Base-by-base conservation (phyloP, 2,113 vertebrate genomes). In the Anser brachyrhynchus region DNA sequence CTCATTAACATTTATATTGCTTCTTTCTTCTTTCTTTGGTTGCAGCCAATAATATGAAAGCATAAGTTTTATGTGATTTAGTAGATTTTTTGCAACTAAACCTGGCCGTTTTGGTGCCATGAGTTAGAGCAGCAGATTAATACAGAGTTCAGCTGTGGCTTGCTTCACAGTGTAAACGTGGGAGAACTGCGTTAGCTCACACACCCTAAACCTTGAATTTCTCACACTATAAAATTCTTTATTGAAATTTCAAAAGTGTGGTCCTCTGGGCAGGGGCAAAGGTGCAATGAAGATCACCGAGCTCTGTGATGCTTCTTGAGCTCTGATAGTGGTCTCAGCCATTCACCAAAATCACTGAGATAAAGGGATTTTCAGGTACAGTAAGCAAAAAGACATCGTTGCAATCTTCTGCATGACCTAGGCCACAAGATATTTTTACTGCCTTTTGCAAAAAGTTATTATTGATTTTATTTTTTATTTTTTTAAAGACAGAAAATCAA, bases 1-100 rank as follows among this genome's bases (percentile, higher is more conserved):
- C 97, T 98, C 95, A 97, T 98, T 98, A 98, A 97, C 97, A 98
- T 98, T 98, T 98, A 98, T 98, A 98, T 98, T 98, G 96, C 97
- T 98, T 98, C 94, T 94, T 96, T 90, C 70, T 64, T 96, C 90
- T 66, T 97, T 90, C 87, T 97, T 97, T 96, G 66, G 49, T 92
- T 73, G 19, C 84, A 90, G 59, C 81, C 57, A 90, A 22, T 92
- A 91, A 75, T 90, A 89, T 61, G 75, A 76, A 93, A 94, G 54
- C 13, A 3, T 81, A 46, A 33, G 35, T 54, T 92, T 57, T 72
- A 46, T 92, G 62, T 65, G 23, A 26, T 91, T 70, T 93, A 95
- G 84, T 78, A 46, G 89, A 89, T 84, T 96, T 93, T 92, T 92
- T 92, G 62, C 89, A 79, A 85, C 89, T 70, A 94, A 72, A 61